Evolutionary conservation across 2,797 vertebrate genomes (phyloP), one percentile per base, ranked within the genome.

Genomic region (Gobio occitaniae): DNA sequence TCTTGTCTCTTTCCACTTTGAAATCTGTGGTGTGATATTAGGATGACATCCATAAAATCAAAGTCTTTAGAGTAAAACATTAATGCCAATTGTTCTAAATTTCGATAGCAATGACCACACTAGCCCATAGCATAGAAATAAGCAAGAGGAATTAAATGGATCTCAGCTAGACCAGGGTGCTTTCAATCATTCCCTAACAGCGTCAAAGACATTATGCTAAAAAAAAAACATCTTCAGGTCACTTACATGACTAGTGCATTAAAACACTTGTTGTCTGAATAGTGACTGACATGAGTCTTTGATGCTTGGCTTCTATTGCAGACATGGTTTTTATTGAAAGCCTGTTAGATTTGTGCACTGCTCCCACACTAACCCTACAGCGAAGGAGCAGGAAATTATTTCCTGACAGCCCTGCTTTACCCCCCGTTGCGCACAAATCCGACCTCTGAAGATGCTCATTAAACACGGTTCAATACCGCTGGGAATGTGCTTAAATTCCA

Each of bases 381-480:
- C 47, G 38, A 80, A 74, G 38, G 48, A 69, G 82, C 65, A 74
- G 61, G 52, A 76, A 87, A 75, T 83, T 11, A 86, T 79, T 74
- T 83, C 75, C 25, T 80, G 25, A 76, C 52, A 87, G 86, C 61
- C 52, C 32, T 56, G 19, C 70, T 80, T 75, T 78, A 47, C 82
- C 85, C 81, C 82, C 82, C 11, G 52, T 17, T 52, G 59, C 8
- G 82, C 82, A 84, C 70, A 87, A 84, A 84, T 36, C 19, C 17
- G 7, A 87, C 77, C 82, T 87, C 77, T 70, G 50, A 78, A 78
- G 52, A 78, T 71, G 65, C 65, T 78, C 75, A 78, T 71, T 84
- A 84, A 56, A 84, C 75, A 70, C 36, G 38, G 50, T 78, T 48
- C 38, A 48, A 38, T 63, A 25, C 38, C 0, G 12, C 65, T 70